Evolutionary conservation across 2,888 invertebrate genomes (phyloP), one percentile per base, ranked within the genome.

Genomic region (Microctonus hyperodae): DNA sequence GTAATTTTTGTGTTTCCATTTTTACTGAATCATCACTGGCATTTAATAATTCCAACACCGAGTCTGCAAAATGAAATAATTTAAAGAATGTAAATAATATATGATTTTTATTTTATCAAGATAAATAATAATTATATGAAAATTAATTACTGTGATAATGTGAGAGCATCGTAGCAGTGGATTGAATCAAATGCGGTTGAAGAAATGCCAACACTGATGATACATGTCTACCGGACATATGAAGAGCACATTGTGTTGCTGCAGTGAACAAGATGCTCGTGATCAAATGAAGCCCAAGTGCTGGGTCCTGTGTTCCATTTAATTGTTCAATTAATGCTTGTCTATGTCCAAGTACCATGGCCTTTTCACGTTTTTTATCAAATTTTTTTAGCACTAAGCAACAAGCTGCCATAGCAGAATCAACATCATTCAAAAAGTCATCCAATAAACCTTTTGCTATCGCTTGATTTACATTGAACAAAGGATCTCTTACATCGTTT

Each of bases 151-250:
- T 95, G 86, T 96, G 93, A 84, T 91, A 94, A 59, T 87, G 85
- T 53, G 89, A 87, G 1, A 97, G 86, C 65, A 88, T 85, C 1
- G 86, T 81, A 79, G 88, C 88, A 66, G 92, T 88, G 6, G 92
- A 90, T 25, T 87, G 86, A 69, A 88, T 88, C 59, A 97, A 83
- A 74, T 90, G 89, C 23, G 88, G 86, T 72, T 91, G 90, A 61
- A 98, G 87, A 81, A 89, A 92, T 0, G 87, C 80, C 55, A 97
- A 86, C 73, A 98, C 88, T 20, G 90, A 87, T 0, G 95, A 91
- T 11, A 98, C 95, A 85, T 96, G 96, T 81, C 95, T 91, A 0
- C 98, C 98, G 28, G 97, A 97, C 13, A 96, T 96, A 84, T 97
- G 95, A 28, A 98, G 80, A 86, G 96, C 93, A 74, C 88, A 90